phyloP scores from a whole-genome alignment of 92 coral and sea anemone species.

The Umimayanthus chanpuru region DNA sequence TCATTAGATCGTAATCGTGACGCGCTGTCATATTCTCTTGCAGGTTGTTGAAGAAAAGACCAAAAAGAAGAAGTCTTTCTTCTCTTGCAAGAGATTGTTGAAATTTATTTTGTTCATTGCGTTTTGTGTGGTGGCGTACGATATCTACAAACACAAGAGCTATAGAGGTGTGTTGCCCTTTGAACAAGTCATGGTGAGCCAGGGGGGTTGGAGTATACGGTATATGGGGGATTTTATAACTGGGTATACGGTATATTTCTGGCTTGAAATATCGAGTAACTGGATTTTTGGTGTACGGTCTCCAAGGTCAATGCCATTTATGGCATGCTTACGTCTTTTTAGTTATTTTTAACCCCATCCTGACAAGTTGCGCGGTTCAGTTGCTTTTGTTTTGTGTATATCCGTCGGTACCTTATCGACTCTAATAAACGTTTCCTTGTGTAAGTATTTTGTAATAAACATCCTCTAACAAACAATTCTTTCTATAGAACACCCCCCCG shows the following conservation, averaged over 20 bases:
- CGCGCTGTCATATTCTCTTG: not conserved
- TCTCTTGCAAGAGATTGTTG: conserved; percentile 67
- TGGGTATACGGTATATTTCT: too few relatives aligned
- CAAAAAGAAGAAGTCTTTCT: conserved; percentile 53
- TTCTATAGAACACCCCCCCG: too few relatives aligned
- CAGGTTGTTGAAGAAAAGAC: conserved; percentile 67
- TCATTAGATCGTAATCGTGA: not conserved
- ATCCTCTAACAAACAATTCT: too few relatives aligned
- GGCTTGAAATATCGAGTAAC: too few relatives aligned
- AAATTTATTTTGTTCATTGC: conserved; percentile 75
- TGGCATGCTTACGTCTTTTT: too few relatives aligned
- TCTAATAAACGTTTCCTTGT: not conserved
- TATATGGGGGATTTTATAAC: too few relatives aligned
- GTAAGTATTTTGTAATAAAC: too few relatives aligned
- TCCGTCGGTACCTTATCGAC: not conserved
- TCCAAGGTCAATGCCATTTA: too few relatives aligned
- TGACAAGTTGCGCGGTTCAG: not conserved
- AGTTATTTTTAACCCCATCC: too few relatives aligned
- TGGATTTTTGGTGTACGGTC: too few relatives aligned
- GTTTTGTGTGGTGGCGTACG: conserved; percentile 65
- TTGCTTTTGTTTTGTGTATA: not conserved
- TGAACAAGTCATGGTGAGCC: too few relatives aligned
- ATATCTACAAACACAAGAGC: conserved; percentile 87
- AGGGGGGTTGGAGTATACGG: too few relatives aligned
- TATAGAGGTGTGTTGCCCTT: conserved; percentile 71